These are phyloP conservation scores for Mormyrus hasselquistii DNA, from an alignment of 2,797 vertebrate genomes.

Conservation along the genomic window DNA sequence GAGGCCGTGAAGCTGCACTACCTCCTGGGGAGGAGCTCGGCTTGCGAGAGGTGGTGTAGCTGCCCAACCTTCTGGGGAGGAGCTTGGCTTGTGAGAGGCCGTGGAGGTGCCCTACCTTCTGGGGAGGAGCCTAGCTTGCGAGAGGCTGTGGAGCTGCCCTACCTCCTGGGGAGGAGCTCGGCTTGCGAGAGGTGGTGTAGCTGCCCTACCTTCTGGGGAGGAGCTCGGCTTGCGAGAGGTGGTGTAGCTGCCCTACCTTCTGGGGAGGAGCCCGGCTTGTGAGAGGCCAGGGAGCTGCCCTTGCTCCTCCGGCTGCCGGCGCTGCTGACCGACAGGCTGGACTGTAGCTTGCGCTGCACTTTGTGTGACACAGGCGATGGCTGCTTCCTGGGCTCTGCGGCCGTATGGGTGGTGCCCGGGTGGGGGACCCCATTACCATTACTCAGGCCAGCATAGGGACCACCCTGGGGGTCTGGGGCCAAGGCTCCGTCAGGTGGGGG, in stretches of 20 bases:
- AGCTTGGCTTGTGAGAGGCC: slow-evolving; percentile 79
- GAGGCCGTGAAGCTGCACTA: slow-evolving; percentile 78
- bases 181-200: too few species aligned
- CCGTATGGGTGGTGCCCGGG: background rate
- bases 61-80: slow-evolving; percentile 83
- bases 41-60: too few species aligned
- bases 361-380: slow-evolving; percentile 81
- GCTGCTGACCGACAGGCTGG: slow-evolving; percentile 90
- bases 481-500: slow-evolving; percentile 49
- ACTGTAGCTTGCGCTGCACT: slow-evolving; percentile 87
- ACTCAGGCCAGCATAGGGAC: slow-evolving; percentile 56
- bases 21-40: slow-evolving; percentile 54
- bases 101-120: slow-evolving; percentile 84
- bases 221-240: too few species aligned
- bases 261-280: slow-evolving; percentile 80
- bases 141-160: slow-evolving; percentile 81
- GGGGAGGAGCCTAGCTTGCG: too few species aligned
- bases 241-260: slow-evolving; percentile 68
- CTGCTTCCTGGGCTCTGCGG: slow-evolving; percentile 58
- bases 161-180: too few species aligned
- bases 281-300: slow-evolving; percentile 77
- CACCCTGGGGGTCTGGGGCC: slow-evolving; percentile 20
- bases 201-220: slow-evolving; percentile 68
- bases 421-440: slow-evolving; percentile 55
- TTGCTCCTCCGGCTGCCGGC: slow-evolving; percentile 84